phyloP scores from a whole-genome alignment of 1,140 invertebrate species.

The Heliconius congener region DNA sequence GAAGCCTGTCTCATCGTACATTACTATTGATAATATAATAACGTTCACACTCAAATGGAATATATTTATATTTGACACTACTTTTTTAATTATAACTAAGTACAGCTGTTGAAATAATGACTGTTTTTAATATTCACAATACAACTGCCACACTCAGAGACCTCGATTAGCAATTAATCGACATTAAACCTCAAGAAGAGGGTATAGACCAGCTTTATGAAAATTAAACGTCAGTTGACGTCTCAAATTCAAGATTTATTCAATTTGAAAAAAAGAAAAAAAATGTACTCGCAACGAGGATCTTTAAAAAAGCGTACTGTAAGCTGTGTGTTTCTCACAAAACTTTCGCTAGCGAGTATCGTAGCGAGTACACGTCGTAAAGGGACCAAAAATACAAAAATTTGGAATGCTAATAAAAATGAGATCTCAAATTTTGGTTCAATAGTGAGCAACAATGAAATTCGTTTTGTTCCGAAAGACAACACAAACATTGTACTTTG shows the following conservation, averaged over 20 bases:
- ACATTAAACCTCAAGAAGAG: background rate
- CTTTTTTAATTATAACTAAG: conserved; percentile 76
- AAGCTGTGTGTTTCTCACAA: background rate
- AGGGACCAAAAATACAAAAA: conserved; percentile 25
- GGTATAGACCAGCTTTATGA: background rate
- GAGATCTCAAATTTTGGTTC: conserved; percentile 79
- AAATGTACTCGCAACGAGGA: background rate
- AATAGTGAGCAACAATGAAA: conserved; percentile 71
- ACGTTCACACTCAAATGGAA: conserved; percentile 69
- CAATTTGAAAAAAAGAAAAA: background rate
- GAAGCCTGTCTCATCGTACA: conserved; percentile 60
- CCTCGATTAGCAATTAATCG: background rate
- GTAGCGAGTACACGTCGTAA: background rate
- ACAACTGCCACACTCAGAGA: background rate
- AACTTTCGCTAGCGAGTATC: background rate
- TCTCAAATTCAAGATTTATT: background rate
- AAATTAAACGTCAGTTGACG: background rate
- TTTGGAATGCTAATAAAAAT: conserved; percentile 56
- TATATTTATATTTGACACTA: conserved; percentile 67
- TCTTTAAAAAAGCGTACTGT: background rate
- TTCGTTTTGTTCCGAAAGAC: conserved; percentile 62
- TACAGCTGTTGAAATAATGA: conserved; percentile 47
- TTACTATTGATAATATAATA: conserved; percentile 59
- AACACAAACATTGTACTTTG: conserved; percentile 8
- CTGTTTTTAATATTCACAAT: background rate